Percentiles rank a stretch among this genome's conserved stretches.
phyloP scores from a whole-genome alignment of 2,797 vertebrate genomes.

The Sebastes cheni region DNA sequence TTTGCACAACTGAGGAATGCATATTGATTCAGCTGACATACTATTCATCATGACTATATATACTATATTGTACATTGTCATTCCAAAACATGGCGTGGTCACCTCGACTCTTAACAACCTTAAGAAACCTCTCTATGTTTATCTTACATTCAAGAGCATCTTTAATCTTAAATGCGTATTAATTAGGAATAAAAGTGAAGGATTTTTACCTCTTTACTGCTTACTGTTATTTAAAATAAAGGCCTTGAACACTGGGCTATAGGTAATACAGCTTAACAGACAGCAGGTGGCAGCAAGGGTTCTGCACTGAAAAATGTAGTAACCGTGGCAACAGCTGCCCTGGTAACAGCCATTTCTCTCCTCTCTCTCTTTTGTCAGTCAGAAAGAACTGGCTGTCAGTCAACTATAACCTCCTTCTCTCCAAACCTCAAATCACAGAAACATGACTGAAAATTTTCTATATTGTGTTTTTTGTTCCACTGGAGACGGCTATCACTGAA shows the following conservation, averaged over 20 bases:
- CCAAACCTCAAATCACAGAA: slow-evolving; percentile 35
- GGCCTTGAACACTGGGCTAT: background rate
- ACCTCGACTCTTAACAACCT: background rate
- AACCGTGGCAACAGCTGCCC: slow-evolving; percentile 83
- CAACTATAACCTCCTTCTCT: slow-evolving; percentile 64
- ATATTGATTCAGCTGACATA: background rate
- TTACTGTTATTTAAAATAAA: background rate
- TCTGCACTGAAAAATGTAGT: slow-evolving; percentile 70
- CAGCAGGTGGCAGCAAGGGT: slow-evolving; percentile 76
- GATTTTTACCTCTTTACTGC: background rate
- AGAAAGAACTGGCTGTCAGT: slow-evolving; percentile 81
- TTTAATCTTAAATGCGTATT: background rate
- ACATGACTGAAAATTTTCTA: background rate
- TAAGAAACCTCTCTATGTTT: background rate
- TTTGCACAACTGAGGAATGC: background rate
- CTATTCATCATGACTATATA: background rate
- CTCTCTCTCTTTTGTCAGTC: slow-evolving; percentile 80
- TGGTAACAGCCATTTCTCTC: slow-evolving; percentile 81
- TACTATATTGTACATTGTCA: background rate
- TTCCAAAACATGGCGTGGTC: background rate
- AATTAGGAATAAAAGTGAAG: background rate
- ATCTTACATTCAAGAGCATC: background rate
- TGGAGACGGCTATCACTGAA: background rate
- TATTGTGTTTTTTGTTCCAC: background rate
- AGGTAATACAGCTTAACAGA: slow-evolving; percentile 55